A percentile compares a stretch with the other conserved stretches of the same genome.
These are phyloP conservation scores for Caenorhabditis macrosperma DNA, from an alignment of 2,888 invertebrate genomes.

Conservation along the genomic window DNA sequence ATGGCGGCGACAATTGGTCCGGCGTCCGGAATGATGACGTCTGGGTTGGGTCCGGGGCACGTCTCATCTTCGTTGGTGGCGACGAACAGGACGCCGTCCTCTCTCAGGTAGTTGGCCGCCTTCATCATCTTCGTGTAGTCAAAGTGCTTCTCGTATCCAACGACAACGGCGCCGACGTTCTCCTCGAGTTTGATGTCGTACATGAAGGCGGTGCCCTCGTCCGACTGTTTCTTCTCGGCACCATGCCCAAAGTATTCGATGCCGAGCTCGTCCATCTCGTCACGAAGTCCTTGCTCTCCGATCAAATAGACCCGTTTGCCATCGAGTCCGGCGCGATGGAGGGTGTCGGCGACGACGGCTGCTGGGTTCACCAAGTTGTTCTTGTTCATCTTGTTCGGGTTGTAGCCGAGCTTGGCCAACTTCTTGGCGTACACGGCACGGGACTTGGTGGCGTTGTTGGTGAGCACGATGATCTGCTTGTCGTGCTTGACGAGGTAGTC, in stretches of 20 bases:
- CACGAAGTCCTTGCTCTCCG: conserved; percentile 88
- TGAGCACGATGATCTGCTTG: conserved; percentile 83
- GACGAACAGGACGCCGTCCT: conserved; percentile 84
- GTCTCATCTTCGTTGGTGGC: conserved; percentile 95
- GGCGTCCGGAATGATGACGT: conserved; percentile 84
- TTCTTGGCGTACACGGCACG: conserved; percentile 87
- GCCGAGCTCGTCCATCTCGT: conserved; percentile 88
- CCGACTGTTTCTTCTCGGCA: conserved; percentile 71
- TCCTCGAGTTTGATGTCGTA: conserved; percentile 78
- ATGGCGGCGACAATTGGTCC: conserved; percentile 90
- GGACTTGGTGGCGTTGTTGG: conserved; percentile 92
- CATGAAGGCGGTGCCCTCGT: conserved; percentile 70
- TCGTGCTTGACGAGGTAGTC: conserved; percentile 82
- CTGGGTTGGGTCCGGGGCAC: conserved; percentile 84
- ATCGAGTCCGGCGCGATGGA: conserved; percentile 68
- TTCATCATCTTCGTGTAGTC: conserved; percentile 92
- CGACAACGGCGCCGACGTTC: conserved; percentile 90
- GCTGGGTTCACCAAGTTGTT: conserved; percentile 77
- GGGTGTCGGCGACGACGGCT: conserved; percentile 76
- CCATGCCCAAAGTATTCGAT: conserved; percentile 82
- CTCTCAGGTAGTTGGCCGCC: conserved; percentile 89
- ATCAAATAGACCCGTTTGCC: conserved; percentile 84
- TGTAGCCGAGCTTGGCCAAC: conserved; percentile 86
- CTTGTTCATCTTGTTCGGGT: conserved; percentile 76
- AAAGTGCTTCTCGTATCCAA: conserved; percentile 94